A percentile compares a stretch with the other conserved stretches of the same genome.
Evolutionary conservation across 2,797 vertebrate genomes (phyloP).

Genomic region (Enteromius unitaeniatus): DNA sequence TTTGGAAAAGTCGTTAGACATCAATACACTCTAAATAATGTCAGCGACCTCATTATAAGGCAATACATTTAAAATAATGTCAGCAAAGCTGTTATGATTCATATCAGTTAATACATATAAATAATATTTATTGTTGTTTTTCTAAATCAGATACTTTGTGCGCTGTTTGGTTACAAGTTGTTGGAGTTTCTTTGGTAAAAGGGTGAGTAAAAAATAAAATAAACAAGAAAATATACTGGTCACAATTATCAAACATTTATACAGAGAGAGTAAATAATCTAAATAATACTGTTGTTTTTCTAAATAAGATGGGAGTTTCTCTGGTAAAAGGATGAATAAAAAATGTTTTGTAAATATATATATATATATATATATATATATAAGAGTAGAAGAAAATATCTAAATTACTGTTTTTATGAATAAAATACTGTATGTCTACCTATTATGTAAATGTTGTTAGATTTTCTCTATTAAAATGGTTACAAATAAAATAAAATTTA

Average conservation of each 20-base stretch:
- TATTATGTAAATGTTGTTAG: background rate
- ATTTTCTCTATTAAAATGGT: background rate
- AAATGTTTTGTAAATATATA: too few relatives aligned
- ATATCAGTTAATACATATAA: conserved; percentile 1
- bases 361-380: background rate
- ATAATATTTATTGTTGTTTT: conserved; percentile 2
- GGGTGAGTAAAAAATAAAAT: background rate
- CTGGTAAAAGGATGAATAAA: background rate
- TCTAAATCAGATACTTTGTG: background rate
- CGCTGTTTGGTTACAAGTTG: background rate
- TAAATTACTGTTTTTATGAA: background rate
- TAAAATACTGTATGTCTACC: background rate
- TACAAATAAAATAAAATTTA: background rate
- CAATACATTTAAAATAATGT: conserved; percentile 11
- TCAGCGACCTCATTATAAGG: conserved; percentile 11
- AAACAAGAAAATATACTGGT: background rate
- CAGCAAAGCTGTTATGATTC: background rate
- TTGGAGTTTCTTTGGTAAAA: background rate
- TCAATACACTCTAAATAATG: conserved; percentile 25
- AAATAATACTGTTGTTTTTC: background rate
- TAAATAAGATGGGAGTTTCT: background rate
- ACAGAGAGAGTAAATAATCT: background rate
- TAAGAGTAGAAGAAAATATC: background rate
- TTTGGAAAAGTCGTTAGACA: conserved; percentile 28
- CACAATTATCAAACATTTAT: background rate